Evolutionary conservation across 2,113 vertebrate species (phyloP).

Genomic region (Dromiciops gliroides): DNA sequence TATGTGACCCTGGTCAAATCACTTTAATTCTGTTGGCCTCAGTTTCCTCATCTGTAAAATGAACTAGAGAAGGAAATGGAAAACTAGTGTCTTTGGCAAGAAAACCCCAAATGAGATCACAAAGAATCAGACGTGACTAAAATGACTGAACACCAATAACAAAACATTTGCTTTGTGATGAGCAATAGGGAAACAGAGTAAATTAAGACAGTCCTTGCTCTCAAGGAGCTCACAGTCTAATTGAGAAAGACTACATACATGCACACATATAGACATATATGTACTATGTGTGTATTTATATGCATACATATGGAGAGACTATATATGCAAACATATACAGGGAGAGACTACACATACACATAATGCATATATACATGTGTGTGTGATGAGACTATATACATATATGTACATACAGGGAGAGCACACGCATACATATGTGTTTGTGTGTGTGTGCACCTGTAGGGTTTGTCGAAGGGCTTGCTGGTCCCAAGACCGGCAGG

Average conservation of each 20-base stretch:
- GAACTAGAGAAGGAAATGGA: background rate
- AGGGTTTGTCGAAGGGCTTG: background rate
- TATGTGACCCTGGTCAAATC: background rate
- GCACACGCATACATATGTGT: background rate
- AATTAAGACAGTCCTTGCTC: background rate
- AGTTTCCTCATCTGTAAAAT: background rate
- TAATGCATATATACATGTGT: background rate
- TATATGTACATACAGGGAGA: too few species aligned
- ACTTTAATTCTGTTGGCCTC: background rate
- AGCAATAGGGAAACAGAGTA: background rate
- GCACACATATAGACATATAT: background rate
- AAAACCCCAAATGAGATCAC: background rate
- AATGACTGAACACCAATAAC: background rate
- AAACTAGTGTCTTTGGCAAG: background rate
- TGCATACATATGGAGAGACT: too few species aligned
- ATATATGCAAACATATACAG: too few species aligned
- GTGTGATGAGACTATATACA: too few species aligned
- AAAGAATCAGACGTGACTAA: background rate
- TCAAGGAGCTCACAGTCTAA: background rate
- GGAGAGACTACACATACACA: background rate
- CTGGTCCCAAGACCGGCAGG: too few species aligned
- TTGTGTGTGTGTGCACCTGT: background rate
- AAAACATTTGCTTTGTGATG: background rate
- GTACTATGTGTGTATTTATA: background rate
- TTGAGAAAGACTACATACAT: background rate